Evolutionary conservation across 2,888 invertebrate species (phyloP).

Genomic region (Schizaphis graminum): DNA sequence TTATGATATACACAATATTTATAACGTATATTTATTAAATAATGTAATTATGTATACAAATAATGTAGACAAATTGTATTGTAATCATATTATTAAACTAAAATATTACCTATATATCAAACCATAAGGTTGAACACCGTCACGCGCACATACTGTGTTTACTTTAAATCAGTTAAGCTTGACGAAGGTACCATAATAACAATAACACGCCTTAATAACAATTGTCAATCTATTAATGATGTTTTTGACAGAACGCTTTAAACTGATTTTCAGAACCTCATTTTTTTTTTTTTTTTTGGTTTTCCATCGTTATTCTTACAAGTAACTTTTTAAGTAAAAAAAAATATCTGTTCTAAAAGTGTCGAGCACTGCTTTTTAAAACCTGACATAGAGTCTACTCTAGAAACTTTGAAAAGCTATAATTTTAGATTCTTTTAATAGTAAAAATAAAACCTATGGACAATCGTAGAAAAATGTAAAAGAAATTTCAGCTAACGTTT

Average conservation of each 20-base stretch:
- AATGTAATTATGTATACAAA: background rate
- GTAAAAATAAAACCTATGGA: background rate
- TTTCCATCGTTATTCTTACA: background rate
- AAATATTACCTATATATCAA: background rate
- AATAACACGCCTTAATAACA: background rate
- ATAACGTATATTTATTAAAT: background rate
- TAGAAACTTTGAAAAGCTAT: background rate
- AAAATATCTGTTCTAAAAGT: background rate
- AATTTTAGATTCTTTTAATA: background rate
- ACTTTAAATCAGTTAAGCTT: background rate
- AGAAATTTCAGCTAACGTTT: background rate
- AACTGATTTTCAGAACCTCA: background rate
- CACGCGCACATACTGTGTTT: background rate
- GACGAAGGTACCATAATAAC: background rate
- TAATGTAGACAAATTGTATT: background rate
- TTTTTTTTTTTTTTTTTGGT: background rate
- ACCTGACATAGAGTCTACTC: background rate
- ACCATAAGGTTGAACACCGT: background rate
- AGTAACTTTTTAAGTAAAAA: background rate
- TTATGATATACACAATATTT: background rate
- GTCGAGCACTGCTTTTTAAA: background rate
- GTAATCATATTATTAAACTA: background rate
- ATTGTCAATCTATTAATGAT: background rate
- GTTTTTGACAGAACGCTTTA: background rate
- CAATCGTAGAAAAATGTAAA: background rate